Evolutionary conservation across 2,888 invertebrate species (phyloP).

Genomic region (Metacarcinus magister): DNA sequence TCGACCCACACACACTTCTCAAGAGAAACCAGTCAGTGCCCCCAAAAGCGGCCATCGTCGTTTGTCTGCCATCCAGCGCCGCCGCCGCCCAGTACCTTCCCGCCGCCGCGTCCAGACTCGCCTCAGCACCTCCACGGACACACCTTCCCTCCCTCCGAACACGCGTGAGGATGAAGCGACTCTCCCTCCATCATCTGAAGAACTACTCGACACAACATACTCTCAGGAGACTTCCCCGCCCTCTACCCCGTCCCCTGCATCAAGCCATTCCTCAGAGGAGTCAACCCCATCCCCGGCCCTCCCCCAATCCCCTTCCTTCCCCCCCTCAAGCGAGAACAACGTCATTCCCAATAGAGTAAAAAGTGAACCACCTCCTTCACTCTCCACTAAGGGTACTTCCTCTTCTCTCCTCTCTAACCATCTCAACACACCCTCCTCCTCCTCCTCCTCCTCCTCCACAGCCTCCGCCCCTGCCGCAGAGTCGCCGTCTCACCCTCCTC

Average conservation of each 20-base stretch:
- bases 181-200: not conserved
- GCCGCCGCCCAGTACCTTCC: not conserved
- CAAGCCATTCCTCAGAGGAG: not conserved
- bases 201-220: not conserved
- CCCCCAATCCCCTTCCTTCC: not conserved
- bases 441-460: conserved; percentile 36
- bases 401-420: not conserved
- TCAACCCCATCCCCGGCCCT: not conserved
- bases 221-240: not conserved
- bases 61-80: not conserved
- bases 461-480: not conserved
- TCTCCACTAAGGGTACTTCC: conserved; percentile 5
- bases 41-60: not conserved
- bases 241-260: not conserved
- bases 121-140: not conserved
- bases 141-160: not conserved
- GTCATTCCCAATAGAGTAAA: not conserved
- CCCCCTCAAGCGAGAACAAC: not conserved
- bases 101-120: conserved; percentile 44
- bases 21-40: not conserved
- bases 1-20: not conserved
- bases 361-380: not conserved
- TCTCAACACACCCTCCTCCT: not conserved
- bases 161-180: not conserved
- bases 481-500: conserved; percentile 55